Conservation (phyloP, 2,113 vertebrate species). For the Caracal caracal region DNA sequence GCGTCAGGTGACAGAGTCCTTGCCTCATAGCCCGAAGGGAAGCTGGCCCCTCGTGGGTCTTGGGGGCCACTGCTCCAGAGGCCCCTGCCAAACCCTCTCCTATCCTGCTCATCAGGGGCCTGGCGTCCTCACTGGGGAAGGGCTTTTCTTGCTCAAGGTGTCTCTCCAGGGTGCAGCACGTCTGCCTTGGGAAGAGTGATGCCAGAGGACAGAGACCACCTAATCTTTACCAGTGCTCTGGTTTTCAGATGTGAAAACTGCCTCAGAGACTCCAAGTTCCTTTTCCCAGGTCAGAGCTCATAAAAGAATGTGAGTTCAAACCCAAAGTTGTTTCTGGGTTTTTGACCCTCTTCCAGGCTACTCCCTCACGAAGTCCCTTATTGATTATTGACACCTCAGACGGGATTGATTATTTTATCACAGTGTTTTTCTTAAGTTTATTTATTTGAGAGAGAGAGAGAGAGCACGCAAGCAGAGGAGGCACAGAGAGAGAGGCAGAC, state of each 20-base stretch:
- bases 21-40: too few species aligned
- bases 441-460: too few species aligned
- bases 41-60: not conserved
- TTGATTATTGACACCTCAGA: not conserved
- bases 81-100: not conserved
- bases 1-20: not conserved
- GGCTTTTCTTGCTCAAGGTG: not conserved
- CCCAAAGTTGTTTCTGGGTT: fast-evolving
- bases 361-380: not conserved
- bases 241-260: not conserved
- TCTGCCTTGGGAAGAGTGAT: too few species aligned
- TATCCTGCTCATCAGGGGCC: not conserved
- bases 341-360: not conserved
- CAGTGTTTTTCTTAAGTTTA: not conserved
- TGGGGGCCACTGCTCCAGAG: not conserved
- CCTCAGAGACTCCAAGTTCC: not conserved
- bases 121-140: not conserved
- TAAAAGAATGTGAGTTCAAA: not conserved
- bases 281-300: not conserved
- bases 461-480: too few species aligned
- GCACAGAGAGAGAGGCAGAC: too few species aligned
- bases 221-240: not conserved
- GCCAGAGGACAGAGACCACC: fast-evolving
- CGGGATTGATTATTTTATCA: not conserved
- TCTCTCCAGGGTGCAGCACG: not conserved